Base-by-base conservation (phyloP, 1,140 invertebrate genomes). In the Marisa cornuarietis region DNA sequence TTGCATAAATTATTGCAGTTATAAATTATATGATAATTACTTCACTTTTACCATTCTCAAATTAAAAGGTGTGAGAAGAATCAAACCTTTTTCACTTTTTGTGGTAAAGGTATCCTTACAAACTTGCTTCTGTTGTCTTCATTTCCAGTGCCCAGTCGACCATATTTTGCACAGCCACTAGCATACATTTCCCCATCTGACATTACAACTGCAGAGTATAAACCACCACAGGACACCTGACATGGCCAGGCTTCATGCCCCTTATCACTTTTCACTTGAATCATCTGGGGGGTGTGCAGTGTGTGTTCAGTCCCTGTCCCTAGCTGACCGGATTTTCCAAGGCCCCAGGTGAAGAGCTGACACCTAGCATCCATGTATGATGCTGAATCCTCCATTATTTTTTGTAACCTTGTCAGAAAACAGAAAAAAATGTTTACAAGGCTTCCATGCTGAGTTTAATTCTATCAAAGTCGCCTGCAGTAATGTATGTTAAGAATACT, bases 101-200 rank as follows among this genome's bases (percentile, higher is more conserved):
- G 66, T 71, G 69, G 66, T 18, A 51, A 22, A 8, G n/a, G 42
- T 18, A 66, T 58, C 31, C 20, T 20, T 2, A 71, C 66, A 63
- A 77, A 51, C 20, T 61, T 65, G 11, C 22, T 11, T 11, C 20
- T 42, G 22, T 76, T 58, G 80, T 78, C 71, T 26, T 49, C 81
- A 31, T 76, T 31, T 54, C 82, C 85, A 20, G 58, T 76, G 0
- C 83, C 85, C 6, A 86, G 80, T 18, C 85, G 79, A 24, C 85
- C 85, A 78, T 83, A 81, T 62, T 86, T 86, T 26, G 83, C 83
- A 78, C 83, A 85, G 3, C 85, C 85, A 65, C 79, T 81, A 22
- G 81, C 78, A 26, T 66, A 81, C 24, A 85, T 42, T 6, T 22
- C 24, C 9, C 85, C 83, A 65, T 82, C 77, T 3, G 49, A 26